phyloP scores from a whole-genome alignment of 2,113 vertebrate genomes.

The Scytalopus superciliaris region DNA sequence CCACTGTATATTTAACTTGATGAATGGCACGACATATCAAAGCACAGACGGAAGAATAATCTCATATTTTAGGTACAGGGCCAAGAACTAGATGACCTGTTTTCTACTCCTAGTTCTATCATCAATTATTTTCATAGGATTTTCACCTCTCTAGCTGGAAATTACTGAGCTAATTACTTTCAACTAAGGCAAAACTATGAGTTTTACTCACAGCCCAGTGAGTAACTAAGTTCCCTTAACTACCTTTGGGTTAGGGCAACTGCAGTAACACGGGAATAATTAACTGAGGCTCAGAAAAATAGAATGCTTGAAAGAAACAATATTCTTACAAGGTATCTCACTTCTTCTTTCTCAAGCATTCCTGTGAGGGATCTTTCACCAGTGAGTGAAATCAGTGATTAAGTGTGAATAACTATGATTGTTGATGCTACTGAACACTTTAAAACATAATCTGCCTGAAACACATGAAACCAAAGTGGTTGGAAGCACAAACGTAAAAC shows the following conservation, averaged over 20 bases:
- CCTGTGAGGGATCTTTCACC: not conserved
- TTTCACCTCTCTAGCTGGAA: not conserved
- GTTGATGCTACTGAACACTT: not conserved
- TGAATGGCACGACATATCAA: slow-evolving; percentile 34
- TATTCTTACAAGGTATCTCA: not conserved
- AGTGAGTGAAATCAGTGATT: not conserved
- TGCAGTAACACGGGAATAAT: not conserved
- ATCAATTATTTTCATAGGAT: slow-evolving; percentile 15
- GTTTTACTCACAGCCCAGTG: not conserved
- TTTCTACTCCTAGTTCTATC: not conserved
- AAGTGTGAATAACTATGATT: not conserved
- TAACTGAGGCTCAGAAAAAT: not conserved
- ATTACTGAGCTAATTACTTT: not conserved
- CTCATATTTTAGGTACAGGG: not conserved
- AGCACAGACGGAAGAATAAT: slow-evolving; percentile 21
- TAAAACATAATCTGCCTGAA: not conserved
- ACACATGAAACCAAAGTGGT: not conserved
- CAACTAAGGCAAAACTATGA: not conserved
- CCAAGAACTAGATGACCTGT: not conserved
- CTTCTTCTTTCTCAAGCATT: not conserved
- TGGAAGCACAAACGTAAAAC: not conserved
- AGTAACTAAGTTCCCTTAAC: not conserved
- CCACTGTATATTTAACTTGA: slow-evolving; percentile 31
- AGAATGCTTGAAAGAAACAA: not conserved
- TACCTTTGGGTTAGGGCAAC: not conserved